phyloP scores from a whole-genome alignment of 2,888 invertebrate genomes.

The Stenchaetothrips biformis region DNA sequence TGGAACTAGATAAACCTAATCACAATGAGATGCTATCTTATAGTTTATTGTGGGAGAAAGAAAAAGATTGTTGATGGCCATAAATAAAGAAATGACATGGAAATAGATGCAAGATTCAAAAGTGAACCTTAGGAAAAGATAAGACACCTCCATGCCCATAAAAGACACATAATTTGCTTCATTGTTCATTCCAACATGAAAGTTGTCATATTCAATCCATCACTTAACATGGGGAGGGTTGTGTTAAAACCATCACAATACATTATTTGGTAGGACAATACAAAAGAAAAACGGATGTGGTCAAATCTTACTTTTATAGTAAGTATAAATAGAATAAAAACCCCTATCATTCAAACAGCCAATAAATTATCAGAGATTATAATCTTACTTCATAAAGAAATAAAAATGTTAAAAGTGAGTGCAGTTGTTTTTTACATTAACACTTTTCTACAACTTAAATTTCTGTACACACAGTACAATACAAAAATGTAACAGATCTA shows the following conservation, averaged over 20 bases:
- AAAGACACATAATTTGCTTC: background rate
- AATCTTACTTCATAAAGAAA: background rate
- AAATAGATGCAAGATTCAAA: background rate
- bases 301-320: background rate
- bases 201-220: background rate
- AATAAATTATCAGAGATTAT: conserved; percentile 1
- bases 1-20: conserved; percentile 7
- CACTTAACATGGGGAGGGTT: too few species aligned
- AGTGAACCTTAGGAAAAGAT: background rate
- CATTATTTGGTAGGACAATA: background rate
- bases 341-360: background rate
- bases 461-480: background rate
- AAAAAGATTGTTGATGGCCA: background rate
- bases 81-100: background rate
- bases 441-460: background rate
- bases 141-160: background rate
- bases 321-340: background rate
- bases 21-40: background rate
- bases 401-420: background rate
- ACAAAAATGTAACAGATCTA: background rate
- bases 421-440: background rate
- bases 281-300: background rate
- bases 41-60: background rate
- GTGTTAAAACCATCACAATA: conserved; percentile 11
- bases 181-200: background rate